Evolutionary conservation across 1,140 invertebrate species (phyloP).

Genomic region (Euura lappo): DNA sequence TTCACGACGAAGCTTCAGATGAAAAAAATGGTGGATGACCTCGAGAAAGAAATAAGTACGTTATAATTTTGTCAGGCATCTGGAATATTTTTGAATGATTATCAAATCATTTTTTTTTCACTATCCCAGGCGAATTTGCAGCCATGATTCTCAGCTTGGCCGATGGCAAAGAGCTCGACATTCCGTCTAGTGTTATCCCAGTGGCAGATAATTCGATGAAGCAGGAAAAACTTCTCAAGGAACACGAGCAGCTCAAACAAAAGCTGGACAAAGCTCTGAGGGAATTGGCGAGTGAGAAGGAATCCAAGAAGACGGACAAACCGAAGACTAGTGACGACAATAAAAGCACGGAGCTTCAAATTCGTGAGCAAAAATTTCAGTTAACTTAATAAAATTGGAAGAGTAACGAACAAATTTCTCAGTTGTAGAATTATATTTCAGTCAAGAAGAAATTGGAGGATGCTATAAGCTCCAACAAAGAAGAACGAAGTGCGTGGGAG

Average conservation of each 20-base stretch:
- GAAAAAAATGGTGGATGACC: slow-evolving; percentile 78
- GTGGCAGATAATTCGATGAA: slow-evolving; percentile 44
- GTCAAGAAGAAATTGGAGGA: slow-evolving; percentile 65
- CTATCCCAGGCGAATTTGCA: slow-evolving; percentile 68
- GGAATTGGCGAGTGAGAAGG: slow-evolving; percentile 55
- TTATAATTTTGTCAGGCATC: slow-evolving; percentile 12
- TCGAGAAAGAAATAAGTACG: slow-evolving; percentile 79
- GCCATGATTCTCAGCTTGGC: slow-evolving; percentile 64
- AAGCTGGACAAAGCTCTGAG: slow-evolving; percentile 51
- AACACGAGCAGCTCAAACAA: slow-evolving; percentile 51
- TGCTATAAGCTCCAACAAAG: slow-evolving; percentile 63
- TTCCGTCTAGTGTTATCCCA: slow-evolving; percentile 52
- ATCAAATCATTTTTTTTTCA: slow-evolving; percentile 22
- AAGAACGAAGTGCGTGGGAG: slow-evolving; percentile 59
- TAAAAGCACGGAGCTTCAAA: slow-evolving; percentile 48
- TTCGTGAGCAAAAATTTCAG: slow-evolving; percentile 29
- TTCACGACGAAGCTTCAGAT: slow-evolving; percentile 73
- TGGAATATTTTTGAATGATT: not conserved
- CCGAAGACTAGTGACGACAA: slow-evolving; percentile 48
- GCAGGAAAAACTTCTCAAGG: slow-evolving; percentile 50
- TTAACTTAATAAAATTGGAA: slow-evolving; percentile 10
- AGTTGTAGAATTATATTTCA: slow-evolving; percentile 18
- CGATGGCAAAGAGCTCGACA: slow-evolving; percentile 59
- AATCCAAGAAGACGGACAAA: slow-evolving; percentile 57
- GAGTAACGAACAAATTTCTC: slow-evolving; percentile 1